Evolutionary conservation across 2,797 vertebrate genomes (phyloP).

Genomic region (Acanthiza pusilla): DNA sequence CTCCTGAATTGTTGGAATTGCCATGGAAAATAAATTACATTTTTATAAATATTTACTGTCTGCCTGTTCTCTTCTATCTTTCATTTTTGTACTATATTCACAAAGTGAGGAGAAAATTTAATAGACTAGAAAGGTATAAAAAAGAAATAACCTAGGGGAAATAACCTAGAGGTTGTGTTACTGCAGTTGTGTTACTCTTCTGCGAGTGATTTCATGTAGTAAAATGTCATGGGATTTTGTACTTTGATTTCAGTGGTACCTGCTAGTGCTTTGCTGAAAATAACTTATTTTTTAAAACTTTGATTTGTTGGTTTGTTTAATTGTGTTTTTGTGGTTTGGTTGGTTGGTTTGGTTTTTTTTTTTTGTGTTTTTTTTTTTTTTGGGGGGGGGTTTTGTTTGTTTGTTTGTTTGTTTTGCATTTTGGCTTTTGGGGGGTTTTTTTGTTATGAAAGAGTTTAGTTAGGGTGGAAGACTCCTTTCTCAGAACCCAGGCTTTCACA

Average conservation of each 20-base stretch:
- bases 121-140: not conserved
- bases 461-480: not conserved
- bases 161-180: not conserved
- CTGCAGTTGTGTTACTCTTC: not conserved
- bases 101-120: not conserved
- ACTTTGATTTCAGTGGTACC: not conserved
- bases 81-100: not conserved
- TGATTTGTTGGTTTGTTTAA: no score
- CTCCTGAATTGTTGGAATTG: not conserved
- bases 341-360: not conserved
- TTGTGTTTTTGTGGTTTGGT: no score
- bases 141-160: not conserved
- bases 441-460: not conserved
- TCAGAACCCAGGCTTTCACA: not conserved
- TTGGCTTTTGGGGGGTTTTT: not conserved
- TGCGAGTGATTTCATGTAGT: not conserved
- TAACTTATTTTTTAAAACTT: not conserved
- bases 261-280: not conserved
- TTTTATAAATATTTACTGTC: not conserved
- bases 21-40: not conserved
- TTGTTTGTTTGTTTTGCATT: not conserved
- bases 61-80: not conserved
- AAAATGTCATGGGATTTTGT: not conserved
- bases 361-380: no score
- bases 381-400: no score